A percentile compares a stretch with the other conserved stretches of the same genome.
These are phyloP conservation scores for Poecilia gillii DNA, from an alignment of 2,797 vertebrate species.

Conservation along the genomic window DNA sequence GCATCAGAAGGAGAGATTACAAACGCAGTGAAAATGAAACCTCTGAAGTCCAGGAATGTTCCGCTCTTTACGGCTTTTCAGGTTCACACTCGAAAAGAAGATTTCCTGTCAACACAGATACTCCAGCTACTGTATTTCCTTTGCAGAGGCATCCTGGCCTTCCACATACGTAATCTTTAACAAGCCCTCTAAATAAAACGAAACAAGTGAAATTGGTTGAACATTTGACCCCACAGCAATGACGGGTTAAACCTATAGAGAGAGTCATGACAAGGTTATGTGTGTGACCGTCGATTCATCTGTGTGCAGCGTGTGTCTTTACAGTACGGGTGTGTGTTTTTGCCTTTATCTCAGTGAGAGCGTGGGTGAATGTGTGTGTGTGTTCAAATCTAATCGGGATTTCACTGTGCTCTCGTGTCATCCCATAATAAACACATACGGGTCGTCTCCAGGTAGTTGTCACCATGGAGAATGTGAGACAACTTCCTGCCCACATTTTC, in stretches of 20 bases:
- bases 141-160: slow-evolving; percentile 46
- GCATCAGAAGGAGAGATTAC: slow-evolving; percentile 49
- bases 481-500: slow-evolving; percentile 30
- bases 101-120: slow-evolving; percentile 43
- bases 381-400: slow-evolving; percentile 64
- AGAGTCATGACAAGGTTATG: slow-evolving; percentile 59
- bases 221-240: slow-evolving; percentile 37
- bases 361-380: slow-evolving; percentile 31
- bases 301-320: slow-evolving; percentile 39
- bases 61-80: slow-evolving; percentile 50
- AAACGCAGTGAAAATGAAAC: slow-evolving; percentile 50
- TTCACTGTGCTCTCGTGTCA: slow-evolving; percentile 63
- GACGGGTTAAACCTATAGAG: slow-evolving; percentile 59
- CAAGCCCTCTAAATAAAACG: slow-evolving; percentile 55
- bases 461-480: slow-evolving; percentile 67
- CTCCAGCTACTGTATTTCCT: slow-evolving; percentile 54
- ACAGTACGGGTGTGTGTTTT: slow-evolving; percentile 6
- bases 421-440: slow-evolving; percentile 72
- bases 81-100: slow-evolving; percentile 53
- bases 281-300: slow-evolving; percentile 33
- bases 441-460: slow-evolving; percentile 65
- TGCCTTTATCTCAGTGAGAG: slow-evolving; percentile 29
- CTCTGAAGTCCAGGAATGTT: neutral
- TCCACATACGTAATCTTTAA: slow-evolving; percentile 54
- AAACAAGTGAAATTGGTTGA: slow-evolving; percentile 51